phyloP scores from a whole-genome alignment of 2,888 invertebrate genomes.

The Cryptus armator region DNA sequence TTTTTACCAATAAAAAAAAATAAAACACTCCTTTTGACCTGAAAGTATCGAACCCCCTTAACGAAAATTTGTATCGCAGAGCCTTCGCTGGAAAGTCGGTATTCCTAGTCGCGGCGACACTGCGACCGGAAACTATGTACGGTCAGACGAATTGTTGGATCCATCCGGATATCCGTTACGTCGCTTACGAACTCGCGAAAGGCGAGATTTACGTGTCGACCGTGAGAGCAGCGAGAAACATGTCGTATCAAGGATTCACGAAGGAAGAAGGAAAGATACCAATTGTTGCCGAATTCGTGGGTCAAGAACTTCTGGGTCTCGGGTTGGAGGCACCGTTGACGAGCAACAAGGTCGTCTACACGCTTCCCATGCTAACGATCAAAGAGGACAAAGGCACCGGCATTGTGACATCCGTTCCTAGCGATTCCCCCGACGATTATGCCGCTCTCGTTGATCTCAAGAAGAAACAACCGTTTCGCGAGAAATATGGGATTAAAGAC shows the following conservation, averaged over 20 bases:
- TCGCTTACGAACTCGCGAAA: conserved; percentile 92
- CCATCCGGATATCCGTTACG: conserved; percentile 97
- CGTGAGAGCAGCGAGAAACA: conserved; percentile 95
- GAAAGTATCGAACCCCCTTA: too few species aligned
- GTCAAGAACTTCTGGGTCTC: conserved; percentile 93
- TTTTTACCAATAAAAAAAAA: too few species aligned
- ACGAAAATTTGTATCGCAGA: conserved; percentile 83
- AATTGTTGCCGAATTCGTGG: conserved; percentile 89
- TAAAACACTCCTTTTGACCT: too few species aligned
- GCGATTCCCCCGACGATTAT: conserved; percentile 99
- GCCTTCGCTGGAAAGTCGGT: conserved; percentile 86
- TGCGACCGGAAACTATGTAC: conserved; percentile 99
- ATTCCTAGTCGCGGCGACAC: conserved; percentile 97
- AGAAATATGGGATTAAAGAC: conserved; percentile 96
- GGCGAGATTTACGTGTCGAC: conserved; percentile 96
- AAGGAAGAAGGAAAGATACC: conserved; percentile 92
- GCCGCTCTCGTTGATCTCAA: conserved; percentile 97
- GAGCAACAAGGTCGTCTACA: conserved; percentile 93
- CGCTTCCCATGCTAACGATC: conserved; percentile 98
- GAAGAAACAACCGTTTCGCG: conserved; percentile 96
- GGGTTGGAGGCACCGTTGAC: conserved; percentile 94
- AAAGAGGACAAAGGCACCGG: conserved; percentile 99
- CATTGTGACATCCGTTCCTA: conserved; percentile 98
- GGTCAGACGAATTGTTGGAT: conserved; percentile 99
- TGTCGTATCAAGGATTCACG: conserved; percentile 98